phyloP scores from a whole-genome alignment of 2,797 vertebrate genomes.

The Dryobates pubescens region DNA sequence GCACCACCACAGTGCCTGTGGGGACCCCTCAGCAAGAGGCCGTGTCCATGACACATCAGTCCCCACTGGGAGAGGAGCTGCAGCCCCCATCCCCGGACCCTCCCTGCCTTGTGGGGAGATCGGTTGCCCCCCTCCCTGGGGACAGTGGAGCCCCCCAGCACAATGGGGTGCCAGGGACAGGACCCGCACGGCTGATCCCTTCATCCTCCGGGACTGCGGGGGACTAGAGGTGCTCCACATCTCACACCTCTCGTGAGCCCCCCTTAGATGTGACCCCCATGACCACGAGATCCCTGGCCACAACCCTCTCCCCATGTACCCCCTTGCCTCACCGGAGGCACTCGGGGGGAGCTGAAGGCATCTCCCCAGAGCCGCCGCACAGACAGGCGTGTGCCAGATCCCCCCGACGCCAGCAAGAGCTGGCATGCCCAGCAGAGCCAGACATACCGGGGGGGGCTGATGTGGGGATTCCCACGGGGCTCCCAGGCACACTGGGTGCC shows the following conservation, averaged over 20 bases:
- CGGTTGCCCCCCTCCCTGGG: accelerated
- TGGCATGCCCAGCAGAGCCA: not conserved
- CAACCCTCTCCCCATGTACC: not conserved
- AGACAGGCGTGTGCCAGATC: not conserved
- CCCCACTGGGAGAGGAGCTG: accelerated
- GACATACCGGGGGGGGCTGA: not conserved
- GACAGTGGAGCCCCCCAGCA: accelerated
- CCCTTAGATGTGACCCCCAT: too few species aligned
- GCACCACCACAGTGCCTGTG: accelerated
- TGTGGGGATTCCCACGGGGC: not conserved
- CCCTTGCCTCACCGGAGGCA: not conserved
- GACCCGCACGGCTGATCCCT: accelerated
- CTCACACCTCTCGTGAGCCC: not conserved
- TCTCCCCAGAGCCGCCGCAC: not conserved
- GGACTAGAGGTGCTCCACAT: not conserved
- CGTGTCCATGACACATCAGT: accelerated
- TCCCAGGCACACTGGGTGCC: not conserved
- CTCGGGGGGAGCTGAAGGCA: accelerated
- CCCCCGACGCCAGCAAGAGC: not conserved
- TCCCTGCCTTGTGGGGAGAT: not conserved
- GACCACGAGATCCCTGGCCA: accelerated
- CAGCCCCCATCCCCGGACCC: not conserved
- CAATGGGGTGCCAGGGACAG: not conserved
- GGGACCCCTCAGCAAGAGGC: not conserved
- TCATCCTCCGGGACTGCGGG: not conserved